Base-by-base conservation (phyloP, 2,888 invertebrate species). In the Metopia argyrocephala region DNA sequence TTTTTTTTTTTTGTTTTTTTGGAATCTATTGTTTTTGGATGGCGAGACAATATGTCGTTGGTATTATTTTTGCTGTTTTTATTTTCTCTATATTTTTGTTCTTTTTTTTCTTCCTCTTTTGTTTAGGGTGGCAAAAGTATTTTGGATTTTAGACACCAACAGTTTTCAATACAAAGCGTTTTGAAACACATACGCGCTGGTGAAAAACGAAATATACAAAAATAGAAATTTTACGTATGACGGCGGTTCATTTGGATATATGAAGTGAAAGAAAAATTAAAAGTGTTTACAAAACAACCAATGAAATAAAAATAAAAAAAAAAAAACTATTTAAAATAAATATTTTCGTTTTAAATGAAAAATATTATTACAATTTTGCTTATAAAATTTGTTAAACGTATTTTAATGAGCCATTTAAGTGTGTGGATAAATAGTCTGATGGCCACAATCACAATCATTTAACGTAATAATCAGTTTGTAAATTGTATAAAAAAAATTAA, bases 101-200 rank as follows among this genome's bases (percentile, higher is more conserved):
- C 25, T 52, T 48, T n/a, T 48, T 46, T 46, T 57, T 59, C 1
- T 31, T 6, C 4, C 5, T 4, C 21, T 9, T 5, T 48, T 66
- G 57, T 78, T 74, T 78, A 70, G 76, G 69, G 74, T 81, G 76
- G 69, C 61, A 61, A 48, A 69, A 18, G 31, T 52, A 23, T 54
- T 48, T 46, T 38, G 23, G 31, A 21, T 57, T 46, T 23, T 57
- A 66, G 64, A 76, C 31, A 69, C 59, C 18, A 69, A 20, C 68
- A 81, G 80, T 81, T 81, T 81, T 74, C 54, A 65, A 66, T 56
- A 21, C 45, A 70, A 78, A 74, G 69, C 74, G 74, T 76, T 81
- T 74, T 69, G 76, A 78, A 76, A 74, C 74, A 81, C 76, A 69
- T 61, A 54, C 9, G 61, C 23, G 18, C 48, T 46, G 2, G 45